phyloP scores from a whole-genome alignment of 2,797 vertebrate genomes.

The Enteromius mattozi region DNA sequence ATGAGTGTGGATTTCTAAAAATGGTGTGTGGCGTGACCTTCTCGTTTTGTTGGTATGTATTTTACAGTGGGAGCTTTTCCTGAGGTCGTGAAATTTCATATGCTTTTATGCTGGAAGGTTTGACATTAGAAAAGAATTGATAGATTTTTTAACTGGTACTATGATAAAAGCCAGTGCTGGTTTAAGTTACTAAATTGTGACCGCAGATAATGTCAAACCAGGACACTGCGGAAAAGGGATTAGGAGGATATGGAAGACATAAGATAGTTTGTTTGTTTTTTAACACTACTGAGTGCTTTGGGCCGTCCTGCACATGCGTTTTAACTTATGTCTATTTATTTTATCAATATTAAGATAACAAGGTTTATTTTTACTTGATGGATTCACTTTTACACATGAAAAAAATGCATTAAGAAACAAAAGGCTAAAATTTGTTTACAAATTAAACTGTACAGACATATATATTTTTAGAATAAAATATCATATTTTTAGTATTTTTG shows the following conservation, averaged over 20 bases:
- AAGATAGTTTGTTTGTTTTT: conserved; percentile 12
- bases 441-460: conserved; percentile 63
- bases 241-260: not conserved
- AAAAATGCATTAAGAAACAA: conserved; percentile 46
- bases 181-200: conserved; percentile 29
- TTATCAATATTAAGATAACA: conserved; percentile 56
- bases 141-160: conserved; percentile 6
- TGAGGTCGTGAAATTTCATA: conserved; percentile 14
- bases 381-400: conserved; percentile 60
- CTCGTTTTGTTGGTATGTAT: conserved; percentile 14
- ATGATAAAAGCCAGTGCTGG: conserved; percentile 8
- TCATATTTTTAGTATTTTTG: conserved; percentile 28
- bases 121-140: not conserved
- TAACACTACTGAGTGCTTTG: conserved; percentile 69
- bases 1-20: conserved; percentile 34
- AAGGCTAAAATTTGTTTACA: conserved; percentile 67
- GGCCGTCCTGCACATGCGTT: conserved; percentile 66
- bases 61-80: conserved; percentile 6
- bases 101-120: conserved; percentile 7
- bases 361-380: conserved; percentile 49
- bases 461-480: conserved; percentile 64
- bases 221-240: not conserved
- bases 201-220: not conserved
- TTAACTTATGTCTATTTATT: conserved; percentile 80
- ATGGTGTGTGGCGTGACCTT: conserved; percentile 23